These are phyloP conservation scores for Dendropsophus ebraccatus DNA, from an alignment of 2,113 vertebrate species.

Conservation along the genomic window DNA sequence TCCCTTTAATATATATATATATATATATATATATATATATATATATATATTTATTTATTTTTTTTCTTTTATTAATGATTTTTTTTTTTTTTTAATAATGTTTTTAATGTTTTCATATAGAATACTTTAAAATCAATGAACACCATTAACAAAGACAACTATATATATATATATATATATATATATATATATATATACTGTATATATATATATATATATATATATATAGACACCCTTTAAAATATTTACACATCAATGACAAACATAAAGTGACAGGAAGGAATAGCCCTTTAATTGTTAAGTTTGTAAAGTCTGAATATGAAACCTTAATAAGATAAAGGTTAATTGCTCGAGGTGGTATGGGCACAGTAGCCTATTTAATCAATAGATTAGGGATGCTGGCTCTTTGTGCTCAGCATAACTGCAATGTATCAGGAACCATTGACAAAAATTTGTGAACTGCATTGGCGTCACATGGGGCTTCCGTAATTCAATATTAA, in stretches of 20 bases:
- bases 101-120: no score
- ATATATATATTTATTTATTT: no score
- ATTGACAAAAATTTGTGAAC: neutral
- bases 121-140: no score
- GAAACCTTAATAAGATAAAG: neutral
- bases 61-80: no score
- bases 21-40: no score
- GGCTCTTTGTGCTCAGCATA: neutral
- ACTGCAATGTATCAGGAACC: neutral
- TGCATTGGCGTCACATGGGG: conserved; percentile 3
- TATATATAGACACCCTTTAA: no score
- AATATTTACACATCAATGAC: neutral
- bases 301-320: neutral
- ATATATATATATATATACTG: no score
- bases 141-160: no score
- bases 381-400: conserved; percentile 22
- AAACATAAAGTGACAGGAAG: neutral
- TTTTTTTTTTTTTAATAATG: no score
- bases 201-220: no score
- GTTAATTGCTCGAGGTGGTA: neutral
- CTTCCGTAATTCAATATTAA: conserved; percentile 22
- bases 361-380: neutral
- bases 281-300: neutral
- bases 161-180: no score
- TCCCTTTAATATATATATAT: no score